Conservation (phyloP, 92 coral and sea anemone species). For the Bergia sp. region DNA sequence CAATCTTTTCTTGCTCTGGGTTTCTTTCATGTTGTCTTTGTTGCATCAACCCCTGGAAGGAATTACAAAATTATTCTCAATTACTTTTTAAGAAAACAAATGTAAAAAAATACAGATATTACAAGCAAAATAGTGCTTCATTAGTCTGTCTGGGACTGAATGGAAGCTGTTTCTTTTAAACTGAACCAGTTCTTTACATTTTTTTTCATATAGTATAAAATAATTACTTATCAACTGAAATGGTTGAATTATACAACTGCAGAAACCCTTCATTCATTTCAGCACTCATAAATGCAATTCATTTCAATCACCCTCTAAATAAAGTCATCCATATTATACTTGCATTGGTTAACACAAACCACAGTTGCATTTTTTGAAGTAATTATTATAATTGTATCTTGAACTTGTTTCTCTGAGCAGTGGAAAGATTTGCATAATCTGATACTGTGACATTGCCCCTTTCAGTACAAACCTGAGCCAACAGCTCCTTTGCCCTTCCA, state of each 20-base stretch:
- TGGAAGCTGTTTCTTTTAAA: too few relatives aligned
- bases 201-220: not conserved
- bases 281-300: not conserved
- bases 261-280: too few relatives aligned
- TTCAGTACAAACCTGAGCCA: slow-evolving; percentile 81
- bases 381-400: too few relatives aligned
- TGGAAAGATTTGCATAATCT: not conserved
- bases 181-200: too few relatives aligned
- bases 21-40: slow-evolving; percentile 97
- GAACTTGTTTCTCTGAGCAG: not conserved
- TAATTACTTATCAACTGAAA: not conserved
- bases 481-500: slow-evolving; percentile 95
- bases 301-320: not conserved
- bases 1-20: slow-evolving; percentile 96
- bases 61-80: not conserved
- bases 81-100: not conserved
- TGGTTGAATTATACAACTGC: not conserved
- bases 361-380: not conserved
- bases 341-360: not conserved
- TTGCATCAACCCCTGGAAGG: slow-evolving; percentile 87
- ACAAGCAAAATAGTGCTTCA: too few relatives aligned
- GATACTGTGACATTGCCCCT: not conserved
- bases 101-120: not conserved
- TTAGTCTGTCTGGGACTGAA: too few relatives aligned
- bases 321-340: too few relatives aligned